These are phyloP conservation scores for Drosophila basisetae DNA, from an alignment of 2,888 invertebrate genomes.

Conservation along the genomic window DNA sequence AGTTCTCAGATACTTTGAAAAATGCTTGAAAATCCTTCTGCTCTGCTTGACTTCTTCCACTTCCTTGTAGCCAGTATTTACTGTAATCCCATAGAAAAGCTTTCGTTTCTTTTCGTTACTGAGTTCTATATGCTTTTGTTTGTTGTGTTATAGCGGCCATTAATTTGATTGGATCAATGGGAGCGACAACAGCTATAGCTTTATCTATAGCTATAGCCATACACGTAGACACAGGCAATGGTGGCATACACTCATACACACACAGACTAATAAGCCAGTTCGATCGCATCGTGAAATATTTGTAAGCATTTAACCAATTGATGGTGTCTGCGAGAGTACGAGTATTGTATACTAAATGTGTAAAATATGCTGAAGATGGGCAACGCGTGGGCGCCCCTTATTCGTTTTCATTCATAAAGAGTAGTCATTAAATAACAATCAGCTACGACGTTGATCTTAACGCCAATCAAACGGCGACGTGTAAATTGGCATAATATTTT, in stretches of 20 bases:
- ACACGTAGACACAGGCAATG: conserved; percentile 35
- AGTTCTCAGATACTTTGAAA: not conserved
- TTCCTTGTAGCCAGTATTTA: conserved; percentile 15
- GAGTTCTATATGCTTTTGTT: conserved; percentile 42
- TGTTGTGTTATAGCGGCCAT: conserved; percentile 66
- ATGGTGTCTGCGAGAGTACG: conserved; percentile 53
- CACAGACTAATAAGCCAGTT: not conserved
- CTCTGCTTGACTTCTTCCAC: not conserved
- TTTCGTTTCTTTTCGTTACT: conserved; percentile 45
- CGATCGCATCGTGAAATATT: conserved; percentile 63
- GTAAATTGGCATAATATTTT: conserved; percentile 66
- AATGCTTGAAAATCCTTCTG: not conserved
- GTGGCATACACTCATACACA: conserved; percentile 4
- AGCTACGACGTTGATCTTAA: conserved; percentile 67
- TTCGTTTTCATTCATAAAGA: conserved; percentile 72
- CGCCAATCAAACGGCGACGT: conserved; percentile 78
- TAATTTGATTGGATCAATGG: conserved; percentile 79
- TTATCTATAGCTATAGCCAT: conserved; percentile 28
- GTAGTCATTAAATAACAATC: conserved; percentile 79
- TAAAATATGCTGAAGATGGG: conserved; percentile 19
- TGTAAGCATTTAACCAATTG: conserved; percentile 77
- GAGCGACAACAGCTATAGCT: conserved; percentile 66
- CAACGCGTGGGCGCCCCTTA: conserved; percentile 55
- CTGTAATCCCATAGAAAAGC: conserved; percentile 66
- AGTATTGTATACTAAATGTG: conserved; percentile 49